Conservation (phyloP, 2,113 vertebrate genomes). For the Erythrolamprus reginae region DNA sequence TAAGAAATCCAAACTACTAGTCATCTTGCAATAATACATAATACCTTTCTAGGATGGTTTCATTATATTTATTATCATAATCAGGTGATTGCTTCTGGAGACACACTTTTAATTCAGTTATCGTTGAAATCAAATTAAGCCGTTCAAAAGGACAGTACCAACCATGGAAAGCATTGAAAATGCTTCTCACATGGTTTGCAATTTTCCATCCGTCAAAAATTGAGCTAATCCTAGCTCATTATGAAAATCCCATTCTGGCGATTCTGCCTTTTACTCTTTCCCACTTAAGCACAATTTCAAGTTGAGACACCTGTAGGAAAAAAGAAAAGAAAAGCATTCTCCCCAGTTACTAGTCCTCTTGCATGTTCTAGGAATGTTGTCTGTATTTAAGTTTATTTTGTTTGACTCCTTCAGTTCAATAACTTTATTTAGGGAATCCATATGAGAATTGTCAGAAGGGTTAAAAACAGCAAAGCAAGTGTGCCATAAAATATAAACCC, state of each 20-base stretch:
- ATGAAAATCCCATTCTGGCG: neutral
- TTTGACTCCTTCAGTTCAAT: neutral
- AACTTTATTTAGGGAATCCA: neutral
- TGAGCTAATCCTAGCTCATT: neutral
- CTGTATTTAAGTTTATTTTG: neutral
- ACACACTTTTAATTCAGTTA: neutral
- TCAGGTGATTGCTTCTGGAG: neutral
- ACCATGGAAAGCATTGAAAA: neutral
- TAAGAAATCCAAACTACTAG: neutral
- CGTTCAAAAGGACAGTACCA: neutral
- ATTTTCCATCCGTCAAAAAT: neutral
- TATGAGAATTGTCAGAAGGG: neutral
- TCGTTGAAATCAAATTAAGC: neutral
- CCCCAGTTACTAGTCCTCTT: neutral
- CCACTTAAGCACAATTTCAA: neutral
- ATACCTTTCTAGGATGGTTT: neutral
- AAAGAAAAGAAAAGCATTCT: neutral
- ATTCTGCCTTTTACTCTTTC: neutral
- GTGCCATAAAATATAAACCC: constrained; percentile 26
- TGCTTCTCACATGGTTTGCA: no score
- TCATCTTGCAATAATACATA: neutral
- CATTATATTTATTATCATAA: neutral
- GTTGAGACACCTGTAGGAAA: neutral
- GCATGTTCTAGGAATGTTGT: neutral
- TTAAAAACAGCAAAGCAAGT: constrained; percentile 1